Evolutionary conservation across 2,888 invertebrate genomes (phyloP).

Genomic region (Apotomis capreana): DNA sequence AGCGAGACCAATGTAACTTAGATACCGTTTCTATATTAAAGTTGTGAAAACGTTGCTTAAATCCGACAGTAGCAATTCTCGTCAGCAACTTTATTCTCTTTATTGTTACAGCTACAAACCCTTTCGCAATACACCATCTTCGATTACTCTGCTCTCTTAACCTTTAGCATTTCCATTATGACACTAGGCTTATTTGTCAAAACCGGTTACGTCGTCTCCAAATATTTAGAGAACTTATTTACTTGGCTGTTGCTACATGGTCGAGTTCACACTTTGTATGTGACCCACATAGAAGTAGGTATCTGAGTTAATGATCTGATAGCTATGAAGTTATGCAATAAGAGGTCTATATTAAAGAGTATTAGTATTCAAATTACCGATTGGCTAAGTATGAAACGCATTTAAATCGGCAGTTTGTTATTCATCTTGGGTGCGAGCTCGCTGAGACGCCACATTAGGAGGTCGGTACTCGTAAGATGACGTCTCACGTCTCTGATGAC

Average conservation of each 20-base stretch:
- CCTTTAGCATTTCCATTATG: slow-evolving; percentile 20
- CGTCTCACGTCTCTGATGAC: slow-evolving; percentile 1
- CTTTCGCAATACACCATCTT: slow-evolving; percentile 59
- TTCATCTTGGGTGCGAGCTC: slow-evolving; percentile 47
- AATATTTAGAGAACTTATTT: slow-evolving; percentile 57
- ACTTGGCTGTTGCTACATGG: slow-evolving; percentile 48
- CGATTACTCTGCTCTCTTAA: slow-evolving; percentile 60
- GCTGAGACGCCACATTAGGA: slow-evolving; percentile 27
- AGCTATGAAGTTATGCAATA: slow-evolving; percentile 54
- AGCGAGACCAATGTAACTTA: slow-evolving; percentile 63
- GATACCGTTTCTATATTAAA: slow-evolving; percentile 56
- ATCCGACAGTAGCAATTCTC: slow-evolving; percentile 28
- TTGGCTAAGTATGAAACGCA: slow-evolving; percentile 52
- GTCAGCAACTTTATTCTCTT: not conserved
- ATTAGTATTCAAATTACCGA: slow-evolving; percentile 57
- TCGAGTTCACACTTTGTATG: slow-evolving; percentile 52
- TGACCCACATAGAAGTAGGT: slow-evolving; percentile 44
- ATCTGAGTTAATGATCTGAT: slow-evolving; percentile 36
- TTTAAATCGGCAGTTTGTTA: slow-evolving; percentile 54
- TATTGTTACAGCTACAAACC: slow-evolving; percentile 15
- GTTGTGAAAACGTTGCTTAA: slow-evolving; percentile 74
- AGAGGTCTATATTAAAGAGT: slow-evolving; percentile 52
- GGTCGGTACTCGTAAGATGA: slow-evolving; percentile 23
- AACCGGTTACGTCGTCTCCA: slow-evolving; percentile 44
- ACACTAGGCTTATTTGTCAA: slow-evolving; percentile 60